phyloP scores from a whole-genome alignment of 2,888 invertebrate species.

The Nomada goodeniana region DNA sequence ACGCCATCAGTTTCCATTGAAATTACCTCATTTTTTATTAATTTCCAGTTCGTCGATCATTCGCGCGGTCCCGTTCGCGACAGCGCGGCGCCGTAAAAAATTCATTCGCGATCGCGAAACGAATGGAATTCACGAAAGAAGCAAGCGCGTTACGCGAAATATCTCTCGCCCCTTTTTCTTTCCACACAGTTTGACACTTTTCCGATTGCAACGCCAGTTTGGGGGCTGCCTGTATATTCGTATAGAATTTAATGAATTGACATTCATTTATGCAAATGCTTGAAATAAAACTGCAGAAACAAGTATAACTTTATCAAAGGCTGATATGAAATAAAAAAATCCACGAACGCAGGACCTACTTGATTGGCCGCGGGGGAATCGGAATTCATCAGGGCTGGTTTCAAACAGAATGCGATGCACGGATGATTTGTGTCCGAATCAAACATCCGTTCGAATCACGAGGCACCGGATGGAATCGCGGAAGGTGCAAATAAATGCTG shows the following conservation, averaged over 20 bases:
- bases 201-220: too few species aligned
- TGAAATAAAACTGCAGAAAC: too few species aligned
- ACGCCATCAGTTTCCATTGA: conserved; percentile 58
- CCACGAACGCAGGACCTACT: not conserved
- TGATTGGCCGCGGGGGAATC: conserved; percentile 1
- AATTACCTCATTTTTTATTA: conserved; percentile 67
- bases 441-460: conserved; percentile 41
- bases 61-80: conserved; percentile 47
- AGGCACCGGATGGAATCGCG: conserved; percentile 30
- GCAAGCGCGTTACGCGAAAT: not conserved
- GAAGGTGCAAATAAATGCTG: conserved; percentile 48
- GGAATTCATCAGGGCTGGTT: not conserved
- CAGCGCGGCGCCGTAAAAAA: conserved; percentile 22
- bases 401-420: conserved; percentile 26
- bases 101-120: conserved; percentile 42
- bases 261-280: too few species aligned
- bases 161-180: not conserved
- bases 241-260: too few species aligned
- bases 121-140: conserved; percentile 43
- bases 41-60: conserved; percentile 64
- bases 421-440: conserved; percentile 46
- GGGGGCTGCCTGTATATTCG: too few species aligned
- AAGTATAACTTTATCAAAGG: not conserved
- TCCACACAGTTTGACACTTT: too few species aligned
- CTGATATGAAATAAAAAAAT: not conserved